A percentile compares a stretch with the other conserved stretches of the same genome.
Conservation (phyloP, 2,888 invertebrate genomes). For the Caenorhabditis drosophilae region DNA sequence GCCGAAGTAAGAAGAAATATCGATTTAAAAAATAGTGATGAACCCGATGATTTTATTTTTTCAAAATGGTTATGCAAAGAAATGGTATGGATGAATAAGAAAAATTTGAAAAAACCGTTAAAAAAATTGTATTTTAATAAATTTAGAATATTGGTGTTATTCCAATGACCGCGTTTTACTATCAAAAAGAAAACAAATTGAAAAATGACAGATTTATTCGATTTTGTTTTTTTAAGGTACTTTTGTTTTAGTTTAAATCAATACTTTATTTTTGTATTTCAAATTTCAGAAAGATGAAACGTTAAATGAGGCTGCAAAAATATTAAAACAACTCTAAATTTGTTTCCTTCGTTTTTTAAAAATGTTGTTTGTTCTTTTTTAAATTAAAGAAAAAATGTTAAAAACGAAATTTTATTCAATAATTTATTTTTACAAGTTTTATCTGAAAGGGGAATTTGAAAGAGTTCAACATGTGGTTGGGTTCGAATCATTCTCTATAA, state of each 20-base stretch:
- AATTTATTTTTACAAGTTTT: background rate
- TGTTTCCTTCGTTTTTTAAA: no score
- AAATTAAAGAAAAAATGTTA: no score
- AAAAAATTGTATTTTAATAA: no score
- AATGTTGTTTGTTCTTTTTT: no score
- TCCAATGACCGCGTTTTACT: conserved; percentile 92
- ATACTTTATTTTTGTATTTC: conserved; percentile 1
- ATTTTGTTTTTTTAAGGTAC: conserved; percentile 63
- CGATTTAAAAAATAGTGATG: no score
- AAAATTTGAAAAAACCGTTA: no score
- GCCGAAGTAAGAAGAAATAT: conserved; percentile 70
- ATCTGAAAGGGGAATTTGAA: background rate
- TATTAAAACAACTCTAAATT: no score
- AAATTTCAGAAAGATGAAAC: conserved; percentile 56
- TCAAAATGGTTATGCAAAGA: conserved; percentile 94
- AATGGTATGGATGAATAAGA: conserved; percentile 84
- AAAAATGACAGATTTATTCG: conserved; percentile 59
- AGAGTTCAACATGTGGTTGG: background rate
- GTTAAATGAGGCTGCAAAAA: conserved; percentile 56
- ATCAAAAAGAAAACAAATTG: conserved; percentile 64
- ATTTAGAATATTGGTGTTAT: no score
- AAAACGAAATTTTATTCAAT: background rate
- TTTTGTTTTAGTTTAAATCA: no score
- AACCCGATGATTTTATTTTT: conserved; percentile 82
- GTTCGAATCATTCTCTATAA: conserved; percentile 16